phyloP scores from a whole-genome alignment of 2,113 vertebrate genomes.

The Cyphomyrus discorhynchus region DNA sequence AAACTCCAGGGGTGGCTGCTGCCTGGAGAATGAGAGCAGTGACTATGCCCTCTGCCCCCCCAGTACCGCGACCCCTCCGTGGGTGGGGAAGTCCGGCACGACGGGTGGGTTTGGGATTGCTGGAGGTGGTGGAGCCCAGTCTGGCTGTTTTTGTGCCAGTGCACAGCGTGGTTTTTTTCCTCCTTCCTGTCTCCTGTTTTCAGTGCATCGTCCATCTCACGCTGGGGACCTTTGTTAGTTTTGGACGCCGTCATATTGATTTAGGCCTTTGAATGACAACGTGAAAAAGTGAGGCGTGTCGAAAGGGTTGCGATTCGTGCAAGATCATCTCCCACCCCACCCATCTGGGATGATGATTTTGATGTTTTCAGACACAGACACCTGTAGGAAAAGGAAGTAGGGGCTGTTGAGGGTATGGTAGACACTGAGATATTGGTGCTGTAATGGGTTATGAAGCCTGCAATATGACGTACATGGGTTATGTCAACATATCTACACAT shows the following conservation, averaged over 20 bases:
- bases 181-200: conserved; percentile 6
- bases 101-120: not conserved
- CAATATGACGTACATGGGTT: not conserved
- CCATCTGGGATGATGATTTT: not conserved
- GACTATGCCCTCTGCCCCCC: not conserved
- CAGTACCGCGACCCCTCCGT: not conserved
- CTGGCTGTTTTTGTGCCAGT: not conserved
- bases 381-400: not conserved
- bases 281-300: not conserved
- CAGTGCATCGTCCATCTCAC: not conserved
- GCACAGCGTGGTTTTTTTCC: too few species aligned
- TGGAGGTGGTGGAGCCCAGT: not conserved
- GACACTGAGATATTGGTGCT: not conserved
- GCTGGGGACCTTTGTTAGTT: not conserved
- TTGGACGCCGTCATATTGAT: not conserved
- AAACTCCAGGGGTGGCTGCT: not conserved
- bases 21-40: not conserved
- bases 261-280: not conserved
- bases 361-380: not conserved
- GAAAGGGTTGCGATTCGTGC: not conserved
- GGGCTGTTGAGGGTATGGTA: not conserved
- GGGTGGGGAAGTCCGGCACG: not conserved
- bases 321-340: not conserved
- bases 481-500: not conserved
- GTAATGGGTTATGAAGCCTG: not conserved